These are phyloP conservation scores for Aleiodes leptofemur DNA, from an alignment of 2,888 invertebrate species.

Conservation along the genomic window DNA sequence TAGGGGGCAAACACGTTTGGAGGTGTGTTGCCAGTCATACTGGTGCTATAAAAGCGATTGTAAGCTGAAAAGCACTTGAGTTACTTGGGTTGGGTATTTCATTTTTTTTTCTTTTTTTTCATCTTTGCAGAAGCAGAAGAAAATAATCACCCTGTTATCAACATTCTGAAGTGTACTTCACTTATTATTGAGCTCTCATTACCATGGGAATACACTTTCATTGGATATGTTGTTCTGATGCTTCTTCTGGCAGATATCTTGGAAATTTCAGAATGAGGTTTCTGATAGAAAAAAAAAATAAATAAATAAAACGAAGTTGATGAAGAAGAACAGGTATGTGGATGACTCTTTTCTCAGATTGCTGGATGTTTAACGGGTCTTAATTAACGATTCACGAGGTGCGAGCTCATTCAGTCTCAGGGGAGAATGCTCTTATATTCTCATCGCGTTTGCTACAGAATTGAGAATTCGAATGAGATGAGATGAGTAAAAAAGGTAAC, in stretches of 20 bases:
- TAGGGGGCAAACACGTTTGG: slow-evolving; percentile 7
- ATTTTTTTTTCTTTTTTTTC: no score
- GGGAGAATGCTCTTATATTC: slow-evolving; percentile 1
- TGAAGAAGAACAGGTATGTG: neutral
- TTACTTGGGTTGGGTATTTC: slow-evolving; percentile 17
- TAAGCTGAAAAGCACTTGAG: slow-evolving; percentile 58
- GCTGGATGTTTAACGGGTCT: slow-evolving; percentile 51
- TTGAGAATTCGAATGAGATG: slow-evolving; percentile 29
- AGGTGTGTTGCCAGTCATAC: neutral
- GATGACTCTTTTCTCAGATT: slow-evolving; percentile 49
- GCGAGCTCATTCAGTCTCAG: slow-evolving; percentile 36
- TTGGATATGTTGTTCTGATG: no score
- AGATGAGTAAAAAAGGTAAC: neutral
- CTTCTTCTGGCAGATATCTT: no score
- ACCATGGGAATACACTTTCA: slow-evolving; percentile 47
- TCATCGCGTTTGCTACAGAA: neutral
- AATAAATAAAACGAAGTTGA: neutral
- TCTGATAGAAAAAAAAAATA: neutral
- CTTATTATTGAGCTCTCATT: slow-evolving; percentile 63
- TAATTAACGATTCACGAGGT: slow-evolving; percentile 57
- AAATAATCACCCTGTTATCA: slow-evolving; percentile 66
- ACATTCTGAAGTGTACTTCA: slow-evolving; percentile 62
- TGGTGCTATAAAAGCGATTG: slow-evolving; percentile 50
- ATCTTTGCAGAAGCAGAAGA: neutral
- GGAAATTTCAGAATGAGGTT: no score